phyloP scores from a whole-genome alignment of 2,797 vertebrate genomes.

The Poeciliopsis gracilis region DNA sequence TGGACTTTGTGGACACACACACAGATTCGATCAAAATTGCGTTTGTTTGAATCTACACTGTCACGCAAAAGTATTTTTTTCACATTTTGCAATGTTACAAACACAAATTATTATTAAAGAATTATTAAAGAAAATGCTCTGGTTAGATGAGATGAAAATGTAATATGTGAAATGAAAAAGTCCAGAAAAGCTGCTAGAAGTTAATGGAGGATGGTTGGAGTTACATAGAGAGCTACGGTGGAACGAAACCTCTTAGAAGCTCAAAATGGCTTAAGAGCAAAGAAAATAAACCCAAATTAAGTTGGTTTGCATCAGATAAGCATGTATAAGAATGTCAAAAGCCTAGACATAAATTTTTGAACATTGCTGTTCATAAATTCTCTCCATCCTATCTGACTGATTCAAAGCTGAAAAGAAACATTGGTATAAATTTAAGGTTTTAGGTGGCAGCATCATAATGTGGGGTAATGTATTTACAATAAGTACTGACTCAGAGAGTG shows the following conservation, averaged over 20 bases:
- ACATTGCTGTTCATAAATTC: not conserved
- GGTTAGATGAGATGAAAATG: not conserved
- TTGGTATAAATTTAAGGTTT: not conserved
- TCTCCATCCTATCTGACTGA: not conserved
- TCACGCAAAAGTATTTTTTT: not conserved
- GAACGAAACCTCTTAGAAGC: not conserved
- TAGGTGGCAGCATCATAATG: not conserved
- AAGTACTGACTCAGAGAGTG: not conserved
- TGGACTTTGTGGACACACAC: constrained; percentile 46
- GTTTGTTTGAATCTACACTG: constrained; percentile 52
- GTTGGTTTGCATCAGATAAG: not conserved
- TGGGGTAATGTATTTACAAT: not conserved
- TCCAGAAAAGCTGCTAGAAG: not conserved
- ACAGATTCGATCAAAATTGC: constrained; percentile 67
- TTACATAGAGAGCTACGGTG: not conserved
- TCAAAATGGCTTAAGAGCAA: not conserved
- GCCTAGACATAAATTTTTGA: not conserved
- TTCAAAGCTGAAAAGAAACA: not conserved
- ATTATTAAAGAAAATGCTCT: not conserved
- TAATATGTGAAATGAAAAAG: not conserved
- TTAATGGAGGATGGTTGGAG: not conserved
- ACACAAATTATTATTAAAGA: no score
- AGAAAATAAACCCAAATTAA: not conserved
- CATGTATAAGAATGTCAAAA: not conserved
- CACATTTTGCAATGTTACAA: not conserved